Evolutionary conservation across 2,888 invertebrate species (phyloP).

Genomic region (Epistrophe grossulariae): DNA sequence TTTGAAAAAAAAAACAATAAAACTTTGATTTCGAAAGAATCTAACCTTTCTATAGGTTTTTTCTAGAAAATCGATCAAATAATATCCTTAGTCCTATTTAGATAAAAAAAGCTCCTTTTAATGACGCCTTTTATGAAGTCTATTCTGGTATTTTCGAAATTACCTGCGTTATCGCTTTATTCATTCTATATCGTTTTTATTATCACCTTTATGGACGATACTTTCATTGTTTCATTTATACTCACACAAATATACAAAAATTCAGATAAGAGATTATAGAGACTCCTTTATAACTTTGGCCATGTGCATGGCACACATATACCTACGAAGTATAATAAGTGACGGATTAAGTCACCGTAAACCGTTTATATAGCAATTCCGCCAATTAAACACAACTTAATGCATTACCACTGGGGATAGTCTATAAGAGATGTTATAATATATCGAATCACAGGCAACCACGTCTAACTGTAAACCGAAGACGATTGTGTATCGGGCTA

Average conservation of each 20-base stretch:
- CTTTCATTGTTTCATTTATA: conserved; percentile 30
- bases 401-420: conserved; percentile 43
- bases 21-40: neutral
- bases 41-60: neutral
- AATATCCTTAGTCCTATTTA: neutral
- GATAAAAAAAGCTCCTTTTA: neutral
- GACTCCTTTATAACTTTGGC: conserved; percentile 18
- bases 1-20: too few species aligned
- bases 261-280: conserved; percentile 50
- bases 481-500: conserved; percentile 64
- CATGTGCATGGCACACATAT: conserved; percentile 38
- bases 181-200: conserved; percentile 62
- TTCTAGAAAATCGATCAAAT: neutral
- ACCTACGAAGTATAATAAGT: conserved; percentile 63
- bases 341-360: conserved; percentile 75
- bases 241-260: conserved; percentile 9
- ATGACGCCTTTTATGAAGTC: conserved; percentile 14
- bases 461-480: conserved; percentile 22
- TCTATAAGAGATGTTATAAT: neutral
- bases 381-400: conserved; percentile 73
- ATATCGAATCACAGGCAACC: conserved; percentile 7
- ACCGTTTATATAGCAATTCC: conserved; percentile 75
- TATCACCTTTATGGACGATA: conserved; percentile 40
- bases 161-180: conserved; percentile 52
- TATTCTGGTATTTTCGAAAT: neutral